A percentile compares a stretch with the other conserved stretches of the same genome.
Conservation (phyloP, 2,797 vertebrate species). For the Tenualosa ilisha region DNA sequence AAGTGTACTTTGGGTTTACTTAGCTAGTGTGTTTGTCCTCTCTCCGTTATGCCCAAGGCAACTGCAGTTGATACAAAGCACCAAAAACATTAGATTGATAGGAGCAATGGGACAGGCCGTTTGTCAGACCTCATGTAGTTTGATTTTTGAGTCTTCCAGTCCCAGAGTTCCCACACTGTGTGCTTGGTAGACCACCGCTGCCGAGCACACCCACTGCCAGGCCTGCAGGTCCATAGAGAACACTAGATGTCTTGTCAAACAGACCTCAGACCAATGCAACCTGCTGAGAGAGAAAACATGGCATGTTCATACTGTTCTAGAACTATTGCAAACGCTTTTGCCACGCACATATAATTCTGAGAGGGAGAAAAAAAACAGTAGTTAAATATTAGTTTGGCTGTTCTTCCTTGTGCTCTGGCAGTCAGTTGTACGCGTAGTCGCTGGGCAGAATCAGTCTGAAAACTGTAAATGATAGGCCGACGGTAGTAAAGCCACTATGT, state of each 20-base stretch:
- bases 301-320: background rate
- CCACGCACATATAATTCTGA: background rate
- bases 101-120: background rate
- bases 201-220: background rate
- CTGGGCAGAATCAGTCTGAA: background rate
- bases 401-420: background rate
- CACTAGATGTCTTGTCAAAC: background rate
- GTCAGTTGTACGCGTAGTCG: background rate
- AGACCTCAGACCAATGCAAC: background rate
- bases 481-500: background rate
- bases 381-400: background rate
- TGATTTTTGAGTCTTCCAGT: background rate
- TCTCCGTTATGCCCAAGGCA: background rate
- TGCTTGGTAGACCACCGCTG: background rate
- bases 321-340: background rate
- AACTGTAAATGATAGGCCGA: too few species aligned
- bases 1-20: background rate
- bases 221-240: background rate
- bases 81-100: too few species aligned
- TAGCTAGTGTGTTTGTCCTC: background rate
- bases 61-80: background rate
- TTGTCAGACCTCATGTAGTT: background rate
- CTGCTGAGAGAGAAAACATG: conserved; percentile 10
- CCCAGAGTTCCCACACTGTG: background rate
- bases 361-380: background rate